Base-by-base conservation (phyloP, 2,113 vertebrate genomes). In the Isichthys henryi region DNA sequence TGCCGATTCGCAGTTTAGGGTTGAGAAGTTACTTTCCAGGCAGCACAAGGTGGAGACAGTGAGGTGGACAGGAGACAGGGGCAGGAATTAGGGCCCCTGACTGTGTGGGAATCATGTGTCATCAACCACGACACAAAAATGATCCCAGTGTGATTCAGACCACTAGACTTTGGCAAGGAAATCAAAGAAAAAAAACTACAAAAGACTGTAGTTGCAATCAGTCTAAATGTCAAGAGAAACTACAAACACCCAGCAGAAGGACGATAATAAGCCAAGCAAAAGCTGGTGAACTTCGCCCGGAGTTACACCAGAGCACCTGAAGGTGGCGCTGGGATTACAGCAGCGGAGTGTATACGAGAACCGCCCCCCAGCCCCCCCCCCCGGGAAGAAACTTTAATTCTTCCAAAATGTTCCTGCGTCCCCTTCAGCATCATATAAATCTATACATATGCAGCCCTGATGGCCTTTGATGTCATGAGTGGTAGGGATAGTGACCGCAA, bases 1-100 rank as follows among this genome's bases (percentile, higher is more conserved):
- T 92, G 93, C 91, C 91, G 90, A 92, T 92, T 93, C 92, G 93
- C 3, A 3, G 62, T 92, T 90, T 52, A 52, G 86, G 48, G 85
- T 77, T 50, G 77, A 87, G 90, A 95, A 93, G 95, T 94, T 92
- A 80, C 31, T 15, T 45, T 46, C 35, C 8, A 84, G 39, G 45
- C 82, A 84, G 82, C 45, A 48, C 13, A 84, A 10, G 39, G 74
- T 39, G 62, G 62, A 70, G 62, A 70, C 10, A 27, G 62, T 70
- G 62, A 70, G 62, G 62, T 31, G 62, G 62, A 70, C n/a, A 31
- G 27, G 62, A 70, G 62, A 70, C 62, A 27, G 62, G 62, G 62
- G 58, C 58, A 31, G 62, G 9, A 70, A 31, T 70, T 70, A 70
- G n/a, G n/a, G 2, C 27, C 62, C 62, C n/a, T 66, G 11, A 77